Evolutionary conservation across 2,113 vertebrate genomes (phyloP), one percentile per base, ranked within the genome.

Genomic region (Syngnathoides biaculeatus): DNA sequence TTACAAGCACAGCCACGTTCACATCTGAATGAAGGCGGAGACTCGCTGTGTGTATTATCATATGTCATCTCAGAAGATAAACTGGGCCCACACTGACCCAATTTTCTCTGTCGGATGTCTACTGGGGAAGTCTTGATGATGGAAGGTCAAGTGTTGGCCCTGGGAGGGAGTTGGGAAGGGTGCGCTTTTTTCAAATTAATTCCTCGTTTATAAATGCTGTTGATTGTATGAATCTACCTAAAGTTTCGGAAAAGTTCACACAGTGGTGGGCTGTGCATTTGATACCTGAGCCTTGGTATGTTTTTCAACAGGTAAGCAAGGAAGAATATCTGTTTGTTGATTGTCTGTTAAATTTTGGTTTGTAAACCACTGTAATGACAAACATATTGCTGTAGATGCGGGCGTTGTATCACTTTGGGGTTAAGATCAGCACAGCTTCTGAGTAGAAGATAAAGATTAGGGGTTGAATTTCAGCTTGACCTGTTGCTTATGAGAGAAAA

Each of bases 1-100:
- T 12, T 69, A 77, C 77, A 71, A 86, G 87, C 87, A 57, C 81
- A 85, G 63, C 73, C 79, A 80, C 65, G 83, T 65, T 71, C 10
- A 38, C 58, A 42, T 72, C 47, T 40, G 69, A 64, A 58, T 26
- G 67, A 19, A 43, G 52, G 76, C 62, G 53, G 39, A 59, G 47
- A 57, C 68, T 64, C 27, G 30, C 68, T 43, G 58, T 38, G 67
- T 56, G 56, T 76, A 72, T 67, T 64, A 65, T 69, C 53, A 45
- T 74, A 65, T 38, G 56, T 71, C 79, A 64, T 65, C 26, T 64
- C 62, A 40, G 45, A 35, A 40, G 47, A 79, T 70, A 64, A 72
- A 75, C 71, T 71, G 64, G 62, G 42, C 38, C 55, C 40, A 55
- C 57, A 68, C 53, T 72, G 62, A 66, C 45, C 64, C 79, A 80